A percentile compares a stretch with the other conserved stretches of the same genome.
Conservation (phyloP, 2,888 invertebrate genomes). For the Orgyia antiqua region DNA sequence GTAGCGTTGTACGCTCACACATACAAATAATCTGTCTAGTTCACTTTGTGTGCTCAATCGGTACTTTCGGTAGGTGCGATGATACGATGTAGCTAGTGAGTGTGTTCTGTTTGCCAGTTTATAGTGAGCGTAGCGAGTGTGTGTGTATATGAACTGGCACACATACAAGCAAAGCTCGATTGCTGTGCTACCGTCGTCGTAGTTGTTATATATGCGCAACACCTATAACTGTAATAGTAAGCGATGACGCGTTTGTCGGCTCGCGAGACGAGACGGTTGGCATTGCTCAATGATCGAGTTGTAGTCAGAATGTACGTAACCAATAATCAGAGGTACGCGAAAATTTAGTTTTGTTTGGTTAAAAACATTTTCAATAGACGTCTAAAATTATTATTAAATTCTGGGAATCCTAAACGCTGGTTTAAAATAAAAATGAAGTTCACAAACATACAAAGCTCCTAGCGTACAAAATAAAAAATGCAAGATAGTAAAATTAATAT, state of each 20-base stretch:
- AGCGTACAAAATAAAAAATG: too few species aligned
- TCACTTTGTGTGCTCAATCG: constrained; percentile 63
- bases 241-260: constrained; percentile 75
- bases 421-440: too few species aligned
- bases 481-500: too few species aligned
- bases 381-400: background rate
- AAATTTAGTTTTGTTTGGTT: constrained; percentile 6
- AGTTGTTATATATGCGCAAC: constrained; percentile 58
- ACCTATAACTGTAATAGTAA: constrained; percentile 72
- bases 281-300: constrained; percentile 76
- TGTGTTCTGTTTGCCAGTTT: constrained; percentile 40
- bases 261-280: constrained; percentile 75
- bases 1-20: constrained; percentile 47
- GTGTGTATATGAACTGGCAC: constrained; percentile 53
- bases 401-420: too few species aligned
- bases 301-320: constrained; percentile 65
- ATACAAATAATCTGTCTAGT: constrained; percentile 62
- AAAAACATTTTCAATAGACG: background rate
- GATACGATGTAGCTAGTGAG: constrained; percentile 41
- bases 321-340: constrained; percentile 23
- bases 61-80: constrained; percentile 42
- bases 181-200: constrained; percentile 61
- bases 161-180: constrained; percentile 61
- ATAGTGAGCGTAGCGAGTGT: constrained; percentile 46
- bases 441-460: too few species aligned